Conservation (phyloP, 2,797 vertebrate species). For the Thunnus albacares region DNA sequence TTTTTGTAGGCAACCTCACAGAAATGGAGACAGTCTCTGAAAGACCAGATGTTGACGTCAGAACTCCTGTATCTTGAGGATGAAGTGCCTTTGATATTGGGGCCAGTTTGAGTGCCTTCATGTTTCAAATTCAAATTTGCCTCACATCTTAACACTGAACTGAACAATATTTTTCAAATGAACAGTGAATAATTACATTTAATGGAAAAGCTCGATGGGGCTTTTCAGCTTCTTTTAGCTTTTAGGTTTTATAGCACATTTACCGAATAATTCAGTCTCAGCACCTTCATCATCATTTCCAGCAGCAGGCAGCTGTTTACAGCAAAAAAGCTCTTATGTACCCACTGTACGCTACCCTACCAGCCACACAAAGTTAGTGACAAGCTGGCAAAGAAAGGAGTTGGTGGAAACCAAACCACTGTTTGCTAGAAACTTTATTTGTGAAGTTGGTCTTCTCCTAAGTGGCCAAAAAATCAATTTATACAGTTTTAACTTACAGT, state of each 20-base stretch:
- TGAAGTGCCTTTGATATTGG: neutral
- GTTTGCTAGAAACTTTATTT: neutral
- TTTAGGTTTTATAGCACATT: neutral
- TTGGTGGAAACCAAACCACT: neutral
- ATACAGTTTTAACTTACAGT: neutral
- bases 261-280: neutral
- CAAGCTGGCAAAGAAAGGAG: too few relatives aligned
- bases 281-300: neutral
- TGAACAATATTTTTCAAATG: neutral
- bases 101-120: neutral
- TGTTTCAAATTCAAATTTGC: neutral
- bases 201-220: too few relatives aligned
- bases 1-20: slow-evolving; percentile 6
- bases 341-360: too few relatives aligned
- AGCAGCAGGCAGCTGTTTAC: neutral
- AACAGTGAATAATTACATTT: too few relatives aligned
- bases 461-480: neutral
- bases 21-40: slow-evolving; percentile 10
- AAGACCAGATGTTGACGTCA: neutral
- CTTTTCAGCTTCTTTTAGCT: neutral
- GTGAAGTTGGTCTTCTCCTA: too few relatives aligned
- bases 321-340: too few relatives aligned
- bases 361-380: too few relatives aligned
- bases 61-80: slow-evolving; percentile 1
- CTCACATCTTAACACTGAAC: neutral